Base-by-base conservation (phyloP, 2,113 vertebrate species). In the Callipepla californica region DNA sequence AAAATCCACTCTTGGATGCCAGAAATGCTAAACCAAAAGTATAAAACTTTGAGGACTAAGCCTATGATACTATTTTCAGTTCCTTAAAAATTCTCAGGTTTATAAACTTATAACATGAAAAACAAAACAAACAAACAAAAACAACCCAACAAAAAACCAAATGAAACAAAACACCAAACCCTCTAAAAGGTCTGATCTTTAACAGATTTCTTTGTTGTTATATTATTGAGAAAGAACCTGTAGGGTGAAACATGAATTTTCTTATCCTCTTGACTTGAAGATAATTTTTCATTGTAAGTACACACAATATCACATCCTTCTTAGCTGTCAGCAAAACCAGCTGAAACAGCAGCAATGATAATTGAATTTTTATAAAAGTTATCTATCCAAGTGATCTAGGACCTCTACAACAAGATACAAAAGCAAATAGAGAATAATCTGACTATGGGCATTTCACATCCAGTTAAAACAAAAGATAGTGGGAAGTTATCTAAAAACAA, bases 81-180 rank as follows among this genome's bases (percentile, higher is more conserved):
- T 38, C 57, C 69, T 85, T 42, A 68, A 22, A 65, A 85, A 57
- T 7, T 32, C 2, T 62, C n/a, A 72, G n/a, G 28, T 5, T 51
- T 36, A 66, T 77, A 83, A 94, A 77, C 23, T 70, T 63, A 26
- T 59, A 72, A 90, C 85, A 38, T 85, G 47, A 86, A 87, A 93
- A 55, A 8, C 68, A 87, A 67, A 17, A 30, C 44, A 57, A 53
- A 28, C 47, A 48, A 51, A 51, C 23, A 51, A 51, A 13, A 16
- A 34, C 40, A 85, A 93, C 28, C 28, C 8, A 55, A 6, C 16
- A 57, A 55, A 32, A 17, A 32, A 36, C 7, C 36, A 47, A 47
- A 45, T 45, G 40, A 53, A 53, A 30, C 51, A 53, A 9, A 53
- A 30, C 9, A 30, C 51, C 26, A 53, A 16, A 80, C 57, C 78